Base-by-base conservation (phyloP, 2,113 vertebrate species). In the Helogale parvula region DNA sequence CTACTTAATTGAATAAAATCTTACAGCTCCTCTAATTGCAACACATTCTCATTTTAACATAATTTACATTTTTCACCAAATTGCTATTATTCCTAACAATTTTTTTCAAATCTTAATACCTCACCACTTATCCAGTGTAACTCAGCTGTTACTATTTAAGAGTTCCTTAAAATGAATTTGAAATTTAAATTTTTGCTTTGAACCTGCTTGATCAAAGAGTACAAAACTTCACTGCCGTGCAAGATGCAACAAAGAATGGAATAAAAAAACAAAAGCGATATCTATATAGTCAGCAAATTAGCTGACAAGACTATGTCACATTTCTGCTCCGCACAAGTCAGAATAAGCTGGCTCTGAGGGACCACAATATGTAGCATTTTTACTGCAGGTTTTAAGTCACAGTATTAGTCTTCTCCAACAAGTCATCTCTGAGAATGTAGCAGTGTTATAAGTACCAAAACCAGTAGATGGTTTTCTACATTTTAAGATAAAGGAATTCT, bases 1-100 rank as follows among this genome's bases (percentile, higher is more conserved):
- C 96, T 97, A 90, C 95, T 90, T 84, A 97, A 96, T 33, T 84
- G 50, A 33, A 94, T 33, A 31, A 57, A 94, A 41, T n/a, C 2
- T 33, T 68, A 54, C 15, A 66, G 25, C 41, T 66, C 27, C 85
- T 52, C 74, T 81, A 81, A n/a, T 45, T 57, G 21, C 45, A 80
- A 60, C 21, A 45, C 3, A 11, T 29, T 94, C 19, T 38, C 52
- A 72, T 88, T 88, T 50, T 50, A 41, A 72, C 41, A 80, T 72
- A 71, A 50, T 63, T 89, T 82, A 63, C 21, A 9, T 47, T 92
- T 69, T 60, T 45, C 21, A 92, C 50, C 29, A 15, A 72, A 45
- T 92, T 72, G 11, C 31, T 72, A 72, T 35, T 21, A 60, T n/a
- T 38, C 33, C 66, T 52, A 45, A 72, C 27, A 14, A 25, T n/a